Base-by-base conservation (phyloP, 1,140 invertebrate species). In the Apolygus lucorum region DNA sequence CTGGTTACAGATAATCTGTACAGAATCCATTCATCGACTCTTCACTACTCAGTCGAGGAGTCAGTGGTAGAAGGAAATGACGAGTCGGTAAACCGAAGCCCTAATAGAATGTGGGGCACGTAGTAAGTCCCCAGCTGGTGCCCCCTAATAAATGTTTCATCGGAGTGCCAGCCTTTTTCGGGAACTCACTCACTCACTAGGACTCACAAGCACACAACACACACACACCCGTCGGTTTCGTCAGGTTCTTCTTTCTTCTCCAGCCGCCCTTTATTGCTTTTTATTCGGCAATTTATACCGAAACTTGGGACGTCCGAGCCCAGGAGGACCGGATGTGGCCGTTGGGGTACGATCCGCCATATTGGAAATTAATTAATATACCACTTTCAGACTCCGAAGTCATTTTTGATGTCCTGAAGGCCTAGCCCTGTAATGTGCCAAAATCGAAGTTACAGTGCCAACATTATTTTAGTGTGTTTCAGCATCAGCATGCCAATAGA, bases 61-160 rank as follows among this genome's bases (percentile, higher is more conserved):
- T 42, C 4, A 17, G 34, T 42, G 34, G 34, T 17, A 42, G 34
- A 42, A 42, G 34, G 17, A 42, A 17, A 42, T 42, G 34, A 42
- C 34, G 17, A 42, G 34, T 8, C 34, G 34, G 17, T n/a, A 42
- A 17, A 42, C 17, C 29, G 8, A 28, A 26, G 8, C 13, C 26
- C 42, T 24, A 54, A 52, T 54, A 68, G 42, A 17, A 70, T 70
- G 68, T 63, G 13, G 28, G 68, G 59, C 68, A 70, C 68, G 68
- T 70, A 63, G 63, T 22, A 21, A 17, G n/a, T 29, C 27, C 42
- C 70, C 70, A 71, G 70, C 70, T 71, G 70, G 63, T 65, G 66
- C 65, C 29, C 64, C 66, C 70, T 71, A 71, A 71, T 71, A 71
- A 71, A 71, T 71, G 70, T 71, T 71, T 71, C 70, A 71, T 71